Percentiles rank a stretch among this genome's conserved stretches.
These are phyloP conservation scores for Aspidiotus rigidus DNA, from an alignment of 2,888 invertebrate genomes.

Conservation along the genomic window DNA sequence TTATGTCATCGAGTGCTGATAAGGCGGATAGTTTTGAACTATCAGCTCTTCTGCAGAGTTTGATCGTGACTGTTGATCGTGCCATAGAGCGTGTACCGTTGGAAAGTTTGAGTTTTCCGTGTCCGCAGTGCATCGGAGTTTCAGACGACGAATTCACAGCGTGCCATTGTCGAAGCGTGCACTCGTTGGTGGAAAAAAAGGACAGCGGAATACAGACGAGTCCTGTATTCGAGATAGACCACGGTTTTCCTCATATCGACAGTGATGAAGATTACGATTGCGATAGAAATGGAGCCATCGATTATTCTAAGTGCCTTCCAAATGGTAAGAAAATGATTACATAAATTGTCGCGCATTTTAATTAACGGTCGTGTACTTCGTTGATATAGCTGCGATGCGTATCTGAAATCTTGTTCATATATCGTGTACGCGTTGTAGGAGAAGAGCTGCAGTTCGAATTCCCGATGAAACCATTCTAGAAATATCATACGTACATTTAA, in stretches of 20 bases:
- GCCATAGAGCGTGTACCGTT: constrained; percentile 58
- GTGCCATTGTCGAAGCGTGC: constrained; percentile 35
- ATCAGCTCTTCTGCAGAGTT: constrained; percentile 28
- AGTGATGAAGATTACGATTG: constrained; percentile 52
- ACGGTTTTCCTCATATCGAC: constrained; percentile 60
- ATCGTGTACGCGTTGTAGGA: too few species aligned
- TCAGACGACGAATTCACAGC: constrained; percentile 17
- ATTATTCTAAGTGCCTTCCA: constrained; percentile 28
- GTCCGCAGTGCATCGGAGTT: constrained; percentile 44
- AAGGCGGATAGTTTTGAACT: constrained; percentile 28
- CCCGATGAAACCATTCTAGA: too few species aligned
- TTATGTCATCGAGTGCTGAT: constrained; percentile 27
- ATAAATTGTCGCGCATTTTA: constrained; percentile 7
- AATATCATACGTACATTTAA: too few species aligned
- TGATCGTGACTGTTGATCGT: constrained; percentile 54
- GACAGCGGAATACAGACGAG: constrained; percentile 34
- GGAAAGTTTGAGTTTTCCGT: constrained; percentile 56
- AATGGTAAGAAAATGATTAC: constrained; percentile 16
- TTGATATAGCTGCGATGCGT: background rate
- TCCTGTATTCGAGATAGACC: constrained; percentile 56
- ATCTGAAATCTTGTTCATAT: too few species aligned
- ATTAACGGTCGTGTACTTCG: constrained; percentile 12
- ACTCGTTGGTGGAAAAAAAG: constrained; percentile 28
- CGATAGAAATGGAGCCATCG: constrained; percentile 28
- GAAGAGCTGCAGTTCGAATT: too few species aligned